These are phyloP conservation scores for Tachuris rubrigastra DNA, from an alignment of 2,113 vertebrate genomes.

Conservation along the genomic window DNA sequence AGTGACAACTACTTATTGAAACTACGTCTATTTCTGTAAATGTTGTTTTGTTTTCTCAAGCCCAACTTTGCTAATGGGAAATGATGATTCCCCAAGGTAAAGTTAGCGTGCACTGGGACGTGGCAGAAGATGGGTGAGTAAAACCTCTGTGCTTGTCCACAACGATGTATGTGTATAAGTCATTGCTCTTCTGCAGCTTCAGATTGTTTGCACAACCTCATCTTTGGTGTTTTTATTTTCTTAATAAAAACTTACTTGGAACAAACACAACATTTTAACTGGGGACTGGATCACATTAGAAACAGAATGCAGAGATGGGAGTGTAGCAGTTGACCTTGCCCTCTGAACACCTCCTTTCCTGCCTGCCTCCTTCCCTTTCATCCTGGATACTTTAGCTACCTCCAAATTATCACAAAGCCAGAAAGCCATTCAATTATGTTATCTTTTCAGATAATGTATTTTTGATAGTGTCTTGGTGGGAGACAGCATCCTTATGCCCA, in stretches of 20 bases:
- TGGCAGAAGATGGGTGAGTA: constrained; percentile 34
- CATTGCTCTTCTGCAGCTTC: not conserved
- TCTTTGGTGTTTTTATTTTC: constrained; percentile 5
- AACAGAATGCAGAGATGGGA: not conserved
- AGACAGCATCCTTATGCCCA: not conserved
- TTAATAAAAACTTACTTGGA: constrained; percentile 14
- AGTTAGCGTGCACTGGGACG: not conserved
- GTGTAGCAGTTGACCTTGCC: not conserved
- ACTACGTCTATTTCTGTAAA: not conserved
- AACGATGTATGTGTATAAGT: not conserved
- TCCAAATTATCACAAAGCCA: not conserved
- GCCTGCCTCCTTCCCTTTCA: not conserved
- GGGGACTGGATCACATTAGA: not conserved
- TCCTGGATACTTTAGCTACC: not conserved
- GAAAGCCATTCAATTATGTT: not conserved
- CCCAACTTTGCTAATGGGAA: not conserved
- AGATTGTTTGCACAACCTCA: constrained; percentile 46
- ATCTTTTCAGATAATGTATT: not conserved
- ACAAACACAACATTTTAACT: not conserved
- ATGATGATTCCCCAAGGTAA: not conserved
- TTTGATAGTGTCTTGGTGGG: not conserved
- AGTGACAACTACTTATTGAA: not conserved
- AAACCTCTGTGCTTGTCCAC: not conserved
- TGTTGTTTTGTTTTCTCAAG: not conserved
- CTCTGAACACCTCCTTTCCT: not conserved